A percentile compares a stretch with the other conserved stretches of the same genome.
Evolutionary conservation across 2,113 vertebrate genomes (phyloP).

Genomic region (Vulpes ferrilata): DNA sequence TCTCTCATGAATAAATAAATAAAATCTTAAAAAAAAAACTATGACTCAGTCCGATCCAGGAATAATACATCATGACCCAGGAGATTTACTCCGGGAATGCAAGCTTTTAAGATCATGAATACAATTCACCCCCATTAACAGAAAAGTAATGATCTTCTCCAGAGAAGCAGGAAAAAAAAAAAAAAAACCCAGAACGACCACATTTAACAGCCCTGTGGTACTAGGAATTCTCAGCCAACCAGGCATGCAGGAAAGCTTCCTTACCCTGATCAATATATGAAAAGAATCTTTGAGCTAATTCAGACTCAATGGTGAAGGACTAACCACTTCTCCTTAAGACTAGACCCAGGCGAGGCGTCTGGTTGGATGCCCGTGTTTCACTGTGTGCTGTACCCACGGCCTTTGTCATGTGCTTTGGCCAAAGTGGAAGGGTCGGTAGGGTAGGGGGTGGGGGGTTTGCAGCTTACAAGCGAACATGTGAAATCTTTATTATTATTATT

Average conservation of each 20-base stretch:
- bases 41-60: too few species aligned
- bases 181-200: too few species aligned
- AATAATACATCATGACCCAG: neutral
- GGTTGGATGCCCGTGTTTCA: accelerated
- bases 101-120: neutral
- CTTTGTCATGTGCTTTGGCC: too few species aligned
- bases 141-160: neutral
- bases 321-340: accelerated
- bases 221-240: neutral
- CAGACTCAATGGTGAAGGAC: neutral
- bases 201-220: too few species aligned
- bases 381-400: accelerated
- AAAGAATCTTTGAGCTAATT: neutral
- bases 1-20: too few species aligned
- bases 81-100: neutral
- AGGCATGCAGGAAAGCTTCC: too few species aligned
- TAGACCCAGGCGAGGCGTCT: accelerated
- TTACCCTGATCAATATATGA: neutral
- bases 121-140: neutral
- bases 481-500: too few species aligned
- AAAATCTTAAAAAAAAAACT: neutral
- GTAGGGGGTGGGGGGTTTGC: too few species aligned
- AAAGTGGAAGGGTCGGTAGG: accelerated
- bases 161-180: too few species aligned
- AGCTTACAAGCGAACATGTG: accelerated